Base-by-base conservation (phyloP, 1,140 invertebrate species). In the Dendroctonus valens region DNA sequence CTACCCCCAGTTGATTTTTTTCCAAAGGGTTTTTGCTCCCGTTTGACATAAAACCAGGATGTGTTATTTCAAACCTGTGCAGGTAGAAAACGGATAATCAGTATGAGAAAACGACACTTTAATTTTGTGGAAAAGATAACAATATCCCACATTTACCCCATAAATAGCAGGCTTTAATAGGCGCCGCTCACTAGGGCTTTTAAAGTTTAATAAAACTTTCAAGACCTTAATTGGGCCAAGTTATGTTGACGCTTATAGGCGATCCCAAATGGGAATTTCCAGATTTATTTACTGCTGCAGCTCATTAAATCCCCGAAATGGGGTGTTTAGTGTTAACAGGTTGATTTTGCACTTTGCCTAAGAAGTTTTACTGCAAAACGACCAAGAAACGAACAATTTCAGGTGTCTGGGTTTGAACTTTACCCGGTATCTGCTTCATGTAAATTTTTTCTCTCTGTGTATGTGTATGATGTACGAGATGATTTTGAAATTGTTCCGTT, bases 191-290 rank as follows among this genome's bases (percentile, higher is more conserved):
- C 26, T 26, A 26, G 26, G 26, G 26, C 26, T 26, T 26, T 26
- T 26, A 26, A 26, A 26, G 26, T 54, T 54, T 39, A 54, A 54
- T 54, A 54, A 54, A 54, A 37, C 40, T 54, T 39, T 54, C n/a
- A 54, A 5, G 37, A 8, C 37, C 37, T 48, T 59, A 59, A 59
- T 59, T 59, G 58, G 48, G 38, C 38, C 53, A 53, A 62, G 53
- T 52, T 11, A 50, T 52, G 59, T 62, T 52, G 59, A 62, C 48
- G 26, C 53, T 52, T 62, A 53, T 52, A 44, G 53, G 59, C 39
- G 59, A 62, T 59, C 58, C 58, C 58, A 59, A 59, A 59, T 59
- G 58, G 58, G 26, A 49, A 49, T 49, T 59, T 11, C 11, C 59
- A 38, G 48, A 62, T 52, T 52, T 62, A 52, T 62, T 12, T 5